Evolutionary conservation across 92 coral and sea anemone genomes (phyloP).

Genomic region (Epizoanthus stellaris): DNA sequence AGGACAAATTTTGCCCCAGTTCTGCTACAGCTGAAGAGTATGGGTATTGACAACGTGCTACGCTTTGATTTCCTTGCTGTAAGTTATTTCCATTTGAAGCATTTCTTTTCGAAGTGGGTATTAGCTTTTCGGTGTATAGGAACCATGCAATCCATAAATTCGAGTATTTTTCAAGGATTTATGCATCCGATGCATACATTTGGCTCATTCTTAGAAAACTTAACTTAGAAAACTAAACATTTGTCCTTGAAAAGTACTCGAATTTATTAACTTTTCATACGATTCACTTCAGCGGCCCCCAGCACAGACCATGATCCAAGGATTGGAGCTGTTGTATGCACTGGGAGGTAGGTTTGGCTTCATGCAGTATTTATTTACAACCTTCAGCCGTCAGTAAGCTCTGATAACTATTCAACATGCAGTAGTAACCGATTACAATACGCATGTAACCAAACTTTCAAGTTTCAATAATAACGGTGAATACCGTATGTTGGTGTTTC

Average conservation of each 20-base stretch:
- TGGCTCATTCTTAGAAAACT: too few species aligned
- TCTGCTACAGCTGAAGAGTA: constrained; percentile 89
- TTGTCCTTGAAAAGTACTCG: too few species aligned
- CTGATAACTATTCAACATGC: too few species aligned
- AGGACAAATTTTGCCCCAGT: constrained; percentile 92
- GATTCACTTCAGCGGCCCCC: constrained; percentile 83
- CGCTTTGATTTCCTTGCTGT: constrained; percentile 94
- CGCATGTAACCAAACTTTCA: too few species aligned
- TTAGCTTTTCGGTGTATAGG: too few species aligned
- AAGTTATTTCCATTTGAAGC: constrained; percentile 28
- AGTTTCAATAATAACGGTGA: not conserved
- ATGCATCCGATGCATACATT: too few species aligned
- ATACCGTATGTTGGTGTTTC: not conserved
- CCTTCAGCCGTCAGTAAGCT: not conserved
- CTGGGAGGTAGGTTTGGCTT: constrained; percentile 65
- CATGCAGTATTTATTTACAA: not conserved
- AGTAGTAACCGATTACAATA: too few species aligned
- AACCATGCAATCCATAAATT: too few species aligned
- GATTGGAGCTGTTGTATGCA: constrained; percentile 91
- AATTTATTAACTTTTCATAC: not conserved
- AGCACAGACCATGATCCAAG: constrained; percentile 95
- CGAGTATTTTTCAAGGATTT: too few species aligned
- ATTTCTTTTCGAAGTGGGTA: too few species aligned
- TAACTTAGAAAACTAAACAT: too few species aligned
- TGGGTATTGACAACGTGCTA: constrained; percentile 97